Percentiles rank a stretch among this genome's conserved stretches.
Conservation (phyloP, 2,797 vertebrate species). For the Labroides dimidiatus region DNA sequence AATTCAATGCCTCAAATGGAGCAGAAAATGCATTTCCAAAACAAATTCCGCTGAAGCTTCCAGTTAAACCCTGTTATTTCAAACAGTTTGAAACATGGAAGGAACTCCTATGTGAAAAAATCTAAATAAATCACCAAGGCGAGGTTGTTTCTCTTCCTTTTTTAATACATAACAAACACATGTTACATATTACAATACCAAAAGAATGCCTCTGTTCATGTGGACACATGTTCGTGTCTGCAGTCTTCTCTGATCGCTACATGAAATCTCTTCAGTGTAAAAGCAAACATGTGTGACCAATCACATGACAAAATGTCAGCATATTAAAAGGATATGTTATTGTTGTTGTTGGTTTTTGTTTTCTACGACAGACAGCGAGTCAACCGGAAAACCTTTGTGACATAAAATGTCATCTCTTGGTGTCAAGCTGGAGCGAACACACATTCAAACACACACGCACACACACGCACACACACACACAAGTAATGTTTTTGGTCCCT, state of each 20-base stretch:
- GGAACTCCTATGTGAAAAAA: conserved; percentile 31
- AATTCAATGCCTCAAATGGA: conserved; percentile 13
- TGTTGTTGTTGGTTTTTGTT: not conserved
- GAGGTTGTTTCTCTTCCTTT: conserved; percentile 43
- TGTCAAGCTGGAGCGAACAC: conserved; percentile 18
- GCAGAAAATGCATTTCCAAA: conserved; percentile 36
- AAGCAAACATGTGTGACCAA: conserved; percentile 59
- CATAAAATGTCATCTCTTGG: conserved; percentile 37
- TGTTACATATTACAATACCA: conserved; percentile 65
- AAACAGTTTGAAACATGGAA: not conserved
- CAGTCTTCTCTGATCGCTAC: conserved; percentile 45
- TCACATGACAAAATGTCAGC: conserved; percentile 57
- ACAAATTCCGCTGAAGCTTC: conserved; percentile 8
- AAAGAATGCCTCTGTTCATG: conserved; percentile 70
- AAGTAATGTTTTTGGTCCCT: conserved; percentile 54
- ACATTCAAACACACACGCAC: conserved; percentile 10
- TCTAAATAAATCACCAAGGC: conserved; percentile 42
- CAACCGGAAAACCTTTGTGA: conserved; percentile 48
- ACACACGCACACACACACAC: conserved; percentile 19
- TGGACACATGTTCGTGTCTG: conserved; percentile 54
- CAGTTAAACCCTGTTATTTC: conserved; percentile 20
- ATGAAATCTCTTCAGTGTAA: conserved; percentile 64
- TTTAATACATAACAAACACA: conserved; percentile 77
- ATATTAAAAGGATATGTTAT: conserved; percentile 42
- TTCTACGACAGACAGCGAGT: conserved; percentile 47